phyloP scores from a whole-genome alignment of 1,140 invertebrate genomes.

The Ceratosolen solmsi region DNA sequence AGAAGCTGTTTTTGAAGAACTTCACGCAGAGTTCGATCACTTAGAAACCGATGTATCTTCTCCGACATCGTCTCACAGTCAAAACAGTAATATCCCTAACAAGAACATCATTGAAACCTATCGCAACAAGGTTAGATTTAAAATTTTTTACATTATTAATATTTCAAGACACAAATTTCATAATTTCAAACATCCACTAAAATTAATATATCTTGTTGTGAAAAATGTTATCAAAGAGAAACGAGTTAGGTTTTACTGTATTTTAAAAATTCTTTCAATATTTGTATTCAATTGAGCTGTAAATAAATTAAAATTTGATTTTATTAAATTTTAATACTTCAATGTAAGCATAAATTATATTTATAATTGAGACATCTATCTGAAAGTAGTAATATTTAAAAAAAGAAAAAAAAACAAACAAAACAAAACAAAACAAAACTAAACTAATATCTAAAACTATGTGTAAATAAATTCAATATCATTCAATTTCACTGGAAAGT shows the following conservation, averaged over 20 bases:
- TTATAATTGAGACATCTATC: background rate
- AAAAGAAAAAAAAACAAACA: slow-evolving; percentile 32
- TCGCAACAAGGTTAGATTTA: slow-evolving; percentile 62
- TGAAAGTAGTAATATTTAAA: slow-evolving; percentile 23
- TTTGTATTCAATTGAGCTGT: background rate
- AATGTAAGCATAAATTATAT: background rate
- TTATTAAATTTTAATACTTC: background rate
- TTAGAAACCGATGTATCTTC: slow-evolving; percentile 66
- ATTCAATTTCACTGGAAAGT: slow-evolving; percentile 53
- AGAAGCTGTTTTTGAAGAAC: slow-evolving; percentile 65
- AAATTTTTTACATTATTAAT: background rate
- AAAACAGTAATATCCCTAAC: slow-evolving; percentile 63
- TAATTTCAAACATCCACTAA: no score
- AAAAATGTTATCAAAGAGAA: background rate
- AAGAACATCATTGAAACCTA: slow-evolving; percentile 65
- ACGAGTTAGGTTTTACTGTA: background rate
- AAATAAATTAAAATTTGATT: background rate
- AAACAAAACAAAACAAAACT: no score
- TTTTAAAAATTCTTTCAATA: background rate
- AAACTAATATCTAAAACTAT: background rate
- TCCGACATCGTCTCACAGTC: slow-evolving; percentile 69
- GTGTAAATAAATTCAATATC: slow-evolving; percentile 17
- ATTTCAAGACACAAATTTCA: no score
- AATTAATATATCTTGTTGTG: background rate
- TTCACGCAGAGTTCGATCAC: slow-evolving; percentile 69